Conservation (phyloP, 2,888 invertebrate genomes). For the Boloria selene region DNA sequence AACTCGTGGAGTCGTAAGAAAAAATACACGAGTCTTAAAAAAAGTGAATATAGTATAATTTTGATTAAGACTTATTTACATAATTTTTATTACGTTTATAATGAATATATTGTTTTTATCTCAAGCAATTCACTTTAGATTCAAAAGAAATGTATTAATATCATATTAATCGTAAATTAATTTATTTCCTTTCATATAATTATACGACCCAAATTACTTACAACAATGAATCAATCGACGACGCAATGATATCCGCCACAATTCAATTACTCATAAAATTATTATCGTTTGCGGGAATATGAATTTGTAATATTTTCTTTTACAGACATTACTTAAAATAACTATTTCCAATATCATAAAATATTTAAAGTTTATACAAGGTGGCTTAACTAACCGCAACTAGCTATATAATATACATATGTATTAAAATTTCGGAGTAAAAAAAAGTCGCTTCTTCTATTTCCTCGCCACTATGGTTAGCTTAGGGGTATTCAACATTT, state of each 20-base stretch:
- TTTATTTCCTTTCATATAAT: background rate
- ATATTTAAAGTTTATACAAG: too few relatives aligned
- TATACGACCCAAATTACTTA: conserved; percentile 10
- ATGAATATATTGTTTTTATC: background rate
- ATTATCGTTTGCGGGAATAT: conserved; percentile 12
- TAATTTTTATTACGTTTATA: too few relatives aligned
- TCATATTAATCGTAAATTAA: background rate
- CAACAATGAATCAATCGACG: conserved; percentile 15
- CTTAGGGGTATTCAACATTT: too few relatives aligned
- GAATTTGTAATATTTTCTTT: conserved; percentile 6
- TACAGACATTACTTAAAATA: background rate
- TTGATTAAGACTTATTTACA: too few relatives aligned
- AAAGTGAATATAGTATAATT: too few relatives aligned
- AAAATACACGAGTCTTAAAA: too few relatives aligned
- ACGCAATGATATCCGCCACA: conserved; percentile 11
- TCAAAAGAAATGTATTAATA: background rate
- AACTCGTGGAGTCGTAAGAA: too few relatives aligned
- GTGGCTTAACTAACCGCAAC: too few relatives aligned
- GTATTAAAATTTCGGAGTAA: background rate
- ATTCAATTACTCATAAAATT: conserved; percentile 15
- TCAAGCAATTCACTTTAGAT: background rate
- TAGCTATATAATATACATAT: too few relatives aligned
- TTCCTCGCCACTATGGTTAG: too few relatives aligned
- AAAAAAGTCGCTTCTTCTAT: background rate
- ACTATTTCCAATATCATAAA: too few relatives aligned